Percentiles rank a stretch among this genome's conserved stretches.
Conservation (phyloP, 37 sponge, comb jelly and placozoan species). For the Eunapius fragilis region DNA sequence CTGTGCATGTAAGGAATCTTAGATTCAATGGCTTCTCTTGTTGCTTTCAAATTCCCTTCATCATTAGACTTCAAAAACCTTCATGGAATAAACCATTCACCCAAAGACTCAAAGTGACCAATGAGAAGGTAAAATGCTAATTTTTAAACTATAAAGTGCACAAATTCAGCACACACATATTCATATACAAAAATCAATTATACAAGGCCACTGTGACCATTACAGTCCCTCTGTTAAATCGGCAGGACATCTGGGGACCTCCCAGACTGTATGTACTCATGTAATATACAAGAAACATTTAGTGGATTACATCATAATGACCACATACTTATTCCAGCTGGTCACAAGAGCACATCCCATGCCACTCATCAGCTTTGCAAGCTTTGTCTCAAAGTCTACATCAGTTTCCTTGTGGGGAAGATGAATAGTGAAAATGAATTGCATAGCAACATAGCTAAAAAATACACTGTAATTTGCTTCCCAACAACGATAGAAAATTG, state of each 20-base stretch:
- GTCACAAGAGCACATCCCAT: constrained; percentile 71
- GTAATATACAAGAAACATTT: background rate
- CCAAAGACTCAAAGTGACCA: too few species aligned
- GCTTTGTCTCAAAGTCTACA: constrained; percentile 63
- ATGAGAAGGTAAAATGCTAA: too few species aligned
- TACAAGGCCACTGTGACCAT: too few species aligned
- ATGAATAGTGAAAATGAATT: background rate
- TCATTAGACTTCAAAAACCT: constrained; percentile 55
- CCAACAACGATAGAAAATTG: too few species aligned
- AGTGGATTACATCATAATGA: background rate
- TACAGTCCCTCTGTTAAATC: too few species aligned
- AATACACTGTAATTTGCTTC: too few species aligned
- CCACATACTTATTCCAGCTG: constrained; percentile 74
- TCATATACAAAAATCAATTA: too few species aligned
- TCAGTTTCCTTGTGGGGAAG: constrained; percentile 40
- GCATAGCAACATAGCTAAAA: too few species aligned
- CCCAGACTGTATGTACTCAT: too few species aligned
- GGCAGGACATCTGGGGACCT: too few species aligned
- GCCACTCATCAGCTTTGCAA: constrained; percentile 77
- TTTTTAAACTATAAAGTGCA: too few species aligned
- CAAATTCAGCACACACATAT: too few species aligned
- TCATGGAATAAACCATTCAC: background rate
- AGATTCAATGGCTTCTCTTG: constrained; percentile 31
- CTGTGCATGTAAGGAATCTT: constrained; percentile 66
- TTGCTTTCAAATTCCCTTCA: constrained; percentile 11